Conservation (phyloP, 2,113 vertebrate genomes). For the Cyprinodon tularosa region DNA sequence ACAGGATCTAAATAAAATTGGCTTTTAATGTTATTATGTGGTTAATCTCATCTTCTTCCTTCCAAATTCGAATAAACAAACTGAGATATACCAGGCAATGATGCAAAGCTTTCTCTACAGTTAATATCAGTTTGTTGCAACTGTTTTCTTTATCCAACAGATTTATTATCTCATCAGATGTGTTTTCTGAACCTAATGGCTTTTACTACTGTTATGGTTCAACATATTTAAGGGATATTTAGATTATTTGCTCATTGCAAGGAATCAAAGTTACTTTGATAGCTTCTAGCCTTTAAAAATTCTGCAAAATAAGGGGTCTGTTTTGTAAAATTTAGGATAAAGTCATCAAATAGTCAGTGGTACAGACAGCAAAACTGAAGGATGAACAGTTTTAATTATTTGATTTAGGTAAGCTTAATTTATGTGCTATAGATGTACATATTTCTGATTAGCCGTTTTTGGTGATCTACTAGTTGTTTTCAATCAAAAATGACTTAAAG, state of each 20-base stretch:
- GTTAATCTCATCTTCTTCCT: neutral
- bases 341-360: no score
- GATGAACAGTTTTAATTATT: no score
- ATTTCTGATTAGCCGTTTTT: no score
- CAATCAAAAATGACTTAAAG: no score
- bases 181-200: neutral
- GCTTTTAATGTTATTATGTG: neutral
- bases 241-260: neutral
- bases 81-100: neutral
- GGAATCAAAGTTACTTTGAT: neutral
- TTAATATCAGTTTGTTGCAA: neutral
- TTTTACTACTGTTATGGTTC: neutral
- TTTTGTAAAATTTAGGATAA: no score
- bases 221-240: neutral
- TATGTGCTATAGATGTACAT: no score
- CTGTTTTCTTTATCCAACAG: neutral
- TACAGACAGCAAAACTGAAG: no score
- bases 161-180: neutral
- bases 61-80: neutral
- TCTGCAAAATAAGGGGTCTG: neutral
- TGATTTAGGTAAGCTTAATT: no score
- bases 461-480: no score
- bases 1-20: constrained; percentile 16
- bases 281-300: neutral
- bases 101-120: neutral